These are phyloP conservation scores for Uloborus diversus DNA, from an alignment of 1,140 invertebrate species.

Conservation along the genomic window DNA sequence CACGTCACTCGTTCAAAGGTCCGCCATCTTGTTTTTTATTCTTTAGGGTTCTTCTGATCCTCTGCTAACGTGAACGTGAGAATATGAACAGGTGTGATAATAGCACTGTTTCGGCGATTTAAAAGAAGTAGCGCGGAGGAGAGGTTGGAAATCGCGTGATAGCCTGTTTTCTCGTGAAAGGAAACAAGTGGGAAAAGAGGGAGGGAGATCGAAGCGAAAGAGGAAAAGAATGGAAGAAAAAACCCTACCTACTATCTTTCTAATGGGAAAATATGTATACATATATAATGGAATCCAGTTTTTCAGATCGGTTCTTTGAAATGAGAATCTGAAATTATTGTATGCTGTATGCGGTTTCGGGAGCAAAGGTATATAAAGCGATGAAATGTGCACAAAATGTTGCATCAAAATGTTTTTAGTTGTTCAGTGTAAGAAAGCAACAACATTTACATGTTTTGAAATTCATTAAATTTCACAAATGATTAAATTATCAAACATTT, in stretches of 20 bases:
- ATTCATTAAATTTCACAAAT: no score
- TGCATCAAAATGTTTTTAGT: no score
- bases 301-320: not conserved
- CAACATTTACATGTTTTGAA: no score
- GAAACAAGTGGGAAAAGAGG: conserved; percentile 18
- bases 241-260: conserved; percentile 3
- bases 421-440: not conserved
- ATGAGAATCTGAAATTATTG: not conserved
- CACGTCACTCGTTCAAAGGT: conserved; percentile 20
- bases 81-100: conserved; percentile 51
- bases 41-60: not conserved
- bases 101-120: conserved; percentile 35
- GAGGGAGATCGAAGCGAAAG: not conserved
- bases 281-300: not conserved
- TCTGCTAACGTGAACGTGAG: conserved; percentile 37
- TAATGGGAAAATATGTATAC: conserved; percentile 31
- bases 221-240: conserved; percentile 2
- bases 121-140: not conserved
- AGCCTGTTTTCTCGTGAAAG: conserved; percentile 28
- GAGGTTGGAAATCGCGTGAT: conserved; percentile 36
- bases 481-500: no score
- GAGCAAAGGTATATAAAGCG: not conserved
- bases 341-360: not conserved
- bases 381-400: no score
- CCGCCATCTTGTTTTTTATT: conserved; percentile 16